Evolutionary conservation across 2,888 invertebrate species (phyloP).

Genomic region (Prostheceraeus crozeri): DNA sequence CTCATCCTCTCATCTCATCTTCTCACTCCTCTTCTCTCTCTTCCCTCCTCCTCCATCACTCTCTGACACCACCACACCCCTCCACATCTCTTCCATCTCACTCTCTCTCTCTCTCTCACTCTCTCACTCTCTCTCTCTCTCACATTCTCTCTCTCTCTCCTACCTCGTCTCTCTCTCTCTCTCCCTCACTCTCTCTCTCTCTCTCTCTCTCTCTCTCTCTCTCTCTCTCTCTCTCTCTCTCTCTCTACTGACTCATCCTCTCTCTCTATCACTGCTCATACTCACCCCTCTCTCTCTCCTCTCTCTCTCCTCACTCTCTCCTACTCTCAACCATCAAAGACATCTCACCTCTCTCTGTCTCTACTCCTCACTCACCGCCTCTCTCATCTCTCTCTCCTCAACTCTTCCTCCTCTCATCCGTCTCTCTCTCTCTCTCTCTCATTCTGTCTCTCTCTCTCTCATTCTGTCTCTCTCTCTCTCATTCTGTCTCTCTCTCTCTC

Average conservation of each 20-base stretch:
- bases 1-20: neutral
- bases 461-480: too few species aligned
- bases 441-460: too few species aligned
- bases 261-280: slow-evolving; percentile 22
- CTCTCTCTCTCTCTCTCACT: slow-evolving; percentile 1
- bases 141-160: slow-evolving; percentile 13
- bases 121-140: slow-evolving; percentile 29
- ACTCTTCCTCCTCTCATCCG: too few species aligned
- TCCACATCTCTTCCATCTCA: neutral
- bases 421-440: too few species aligned
- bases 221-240: slow-evolving; percentile 5
- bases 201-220: slow-evolving; percentile 31
- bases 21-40: neutral
- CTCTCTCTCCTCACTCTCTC: slow-evolving; percentile 20
- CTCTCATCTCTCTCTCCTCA: slow-evolving; percentile 5
- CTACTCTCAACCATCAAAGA: neutral
- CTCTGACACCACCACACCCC: slow-evolving; percentile 5
- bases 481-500: too few species aligned
- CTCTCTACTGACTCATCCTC: slow-evolving; percentile 20
- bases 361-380: neutral
- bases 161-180: neutral
- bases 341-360: neutral
- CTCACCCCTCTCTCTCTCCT: slow-evolving; percentile 21
- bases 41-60: slow-evolving; percentile 13
- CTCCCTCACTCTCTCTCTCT: slow-evolving; percentile 30